These are phyloP conservation scores for Habropoda laboriosa DNA, from an alignment of 1,140 invertebrate genomes.

Conservation along the genomic window DNA sequence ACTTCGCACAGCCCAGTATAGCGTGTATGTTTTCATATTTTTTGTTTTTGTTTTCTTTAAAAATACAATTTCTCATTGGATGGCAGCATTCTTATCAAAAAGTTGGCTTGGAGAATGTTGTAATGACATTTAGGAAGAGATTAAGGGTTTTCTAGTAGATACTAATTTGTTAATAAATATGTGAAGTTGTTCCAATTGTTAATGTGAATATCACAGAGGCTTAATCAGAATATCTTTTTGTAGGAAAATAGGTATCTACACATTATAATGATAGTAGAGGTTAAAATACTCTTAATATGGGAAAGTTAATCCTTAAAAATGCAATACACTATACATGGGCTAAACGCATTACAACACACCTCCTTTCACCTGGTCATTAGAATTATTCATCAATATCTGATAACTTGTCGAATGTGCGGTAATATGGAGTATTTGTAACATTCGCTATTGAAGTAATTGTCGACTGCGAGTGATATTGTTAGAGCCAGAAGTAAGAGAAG, in stretches of 20 bases:
- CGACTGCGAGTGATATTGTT: constrained; percentile 78
- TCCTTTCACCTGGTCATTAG: constrained; percentile 77
- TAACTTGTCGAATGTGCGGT: constrained; percentile 76
- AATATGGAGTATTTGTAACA: constrained; percentile 78
- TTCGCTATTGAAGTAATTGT: constrained; percentile 76
- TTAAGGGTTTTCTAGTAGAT: constrained; percentile 64
- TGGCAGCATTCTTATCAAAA: constrained; percentile 82
- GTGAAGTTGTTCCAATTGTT: constrained; percentile 78
- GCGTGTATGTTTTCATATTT: constrained; percentile 80
- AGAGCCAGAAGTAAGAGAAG: constrained; percentile 79
- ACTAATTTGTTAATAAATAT: constrained; percentile 74
- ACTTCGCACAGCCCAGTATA: constrained; percentile 82
- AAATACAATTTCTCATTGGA: constrained; percentile 81
- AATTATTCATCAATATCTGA: constrained; percentile 74
- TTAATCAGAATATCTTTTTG: constrained; percentile 78
- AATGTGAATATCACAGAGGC: constrained; percentile 80
- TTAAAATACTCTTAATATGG: constrained; percentile 68
- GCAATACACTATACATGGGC: constrained; percentile 81
- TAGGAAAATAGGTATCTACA: constrained; percentile 82
- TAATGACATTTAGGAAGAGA: constrained; percentile 80
- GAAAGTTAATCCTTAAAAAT: constrained; percentile 77
- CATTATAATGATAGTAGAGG: constrained; percentile 74
- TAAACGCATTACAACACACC: constrained; percentile 80
- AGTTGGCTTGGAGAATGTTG: constrained; percentile 79
- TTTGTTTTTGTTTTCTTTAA: constrained; percentile 79